Evolutionary conservation across 2,888 invertebrate species (phyloP).

Genomic region (Dryocosmus kuriphilus): DNA sequence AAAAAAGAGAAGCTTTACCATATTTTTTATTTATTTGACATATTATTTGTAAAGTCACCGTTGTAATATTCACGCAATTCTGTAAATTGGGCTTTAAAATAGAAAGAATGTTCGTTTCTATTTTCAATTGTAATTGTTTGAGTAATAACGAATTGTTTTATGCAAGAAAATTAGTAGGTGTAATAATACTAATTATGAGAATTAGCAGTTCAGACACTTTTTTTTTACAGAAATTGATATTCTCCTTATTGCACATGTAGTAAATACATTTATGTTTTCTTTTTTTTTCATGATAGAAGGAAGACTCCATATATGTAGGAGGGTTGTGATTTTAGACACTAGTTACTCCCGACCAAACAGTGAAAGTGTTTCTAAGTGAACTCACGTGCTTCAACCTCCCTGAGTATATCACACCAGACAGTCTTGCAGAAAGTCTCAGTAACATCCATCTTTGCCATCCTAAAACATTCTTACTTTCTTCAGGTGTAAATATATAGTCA

Average conservation of each 20-base stretch:
- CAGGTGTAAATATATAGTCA: constrained; percentile 38
- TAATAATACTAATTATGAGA: no score
- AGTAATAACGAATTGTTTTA: no score
- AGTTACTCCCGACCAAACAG: constrained; percentile 54
- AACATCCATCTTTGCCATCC: constrained; percentile 70
- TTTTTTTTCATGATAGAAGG: constrained; percentile 55
- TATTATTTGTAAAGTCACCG: no score
- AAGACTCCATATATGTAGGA: not conserved
- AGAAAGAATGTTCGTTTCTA: no score
- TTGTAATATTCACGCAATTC: no score
- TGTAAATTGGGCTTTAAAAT: no score
- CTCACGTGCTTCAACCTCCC: constrained; percentile 70
- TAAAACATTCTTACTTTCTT: constrained; percentile 56
- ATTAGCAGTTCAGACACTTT: no score
- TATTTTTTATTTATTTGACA: not conserved
- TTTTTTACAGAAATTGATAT: no score
- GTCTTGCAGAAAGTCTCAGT: constrained; percentile 67
- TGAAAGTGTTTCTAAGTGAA: constrained; percentile 71
- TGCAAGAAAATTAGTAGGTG: no score
- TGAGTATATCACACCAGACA: constrained; percentile 70
- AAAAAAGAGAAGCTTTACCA: no score
- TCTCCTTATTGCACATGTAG: no score
- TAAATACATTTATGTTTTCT: not conserved
- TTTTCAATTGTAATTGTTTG: no score
- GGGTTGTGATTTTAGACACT: not conserved